A percentile compares a stretch with the other conserved stretches of the same genome.
phyloP scores from a whole-genome alignment of 1,140 invertebrate species.

The Octopus sinensis region DNA sequence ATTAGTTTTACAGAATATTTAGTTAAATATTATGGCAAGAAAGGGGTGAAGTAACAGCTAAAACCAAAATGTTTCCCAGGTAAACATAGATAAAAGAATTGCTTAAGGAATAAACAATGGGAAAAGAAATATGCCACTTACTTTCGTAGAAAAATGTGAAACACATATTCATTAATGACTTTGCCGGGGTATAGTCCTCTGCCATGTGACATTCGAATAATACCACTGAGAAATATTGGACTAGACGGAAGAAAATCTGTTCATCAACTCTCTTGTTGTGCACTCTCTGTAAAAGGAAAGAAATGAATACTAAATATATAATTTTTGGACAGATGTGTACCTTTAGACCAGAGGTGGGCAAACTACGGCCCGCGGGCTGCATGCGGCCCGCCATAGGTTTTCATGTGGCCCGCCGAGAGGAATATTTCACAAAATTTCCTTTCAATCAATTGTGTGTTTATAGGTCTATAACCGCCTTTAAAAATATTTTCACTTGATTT shows the following conservation, averaged over 20 bases:
- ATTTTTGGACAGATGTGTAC: no score
- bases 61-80: no score
- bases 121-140: conserved; percentile 45
- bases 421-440: no score
- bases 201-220: conserved; percentile 76
- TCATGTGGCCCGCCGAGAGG: neutral
- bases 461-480: no score
- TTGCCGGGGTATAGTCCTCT: conserved; percentile 75
- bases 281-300: conserved; percentile 58
- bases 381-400: neutral
- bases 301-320: neutral
- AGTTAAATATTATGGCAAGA: no score
- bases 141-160: conserved; percentile 78
- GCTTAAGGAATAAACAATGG: no score
- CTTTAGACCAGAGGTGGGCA: neutral
- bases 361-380: neutral
- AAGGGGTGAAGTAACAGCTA: no score
- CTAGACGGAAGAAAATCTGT: conserved; percentile 73
- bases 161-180: conserved; percentile 79
- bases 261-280: conserved; percentile 68
- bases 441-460: no score
- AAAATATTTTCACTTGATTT: no score
- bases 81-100: no score
- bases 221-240: conserved; percentile 74
- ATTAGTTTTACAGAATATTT: no score